Evolutionary conservation across 30 jellyfish, hydroid and myxozoan genomes (phyloP).

Genomic region (Cassiopea andromeda): DNA sequence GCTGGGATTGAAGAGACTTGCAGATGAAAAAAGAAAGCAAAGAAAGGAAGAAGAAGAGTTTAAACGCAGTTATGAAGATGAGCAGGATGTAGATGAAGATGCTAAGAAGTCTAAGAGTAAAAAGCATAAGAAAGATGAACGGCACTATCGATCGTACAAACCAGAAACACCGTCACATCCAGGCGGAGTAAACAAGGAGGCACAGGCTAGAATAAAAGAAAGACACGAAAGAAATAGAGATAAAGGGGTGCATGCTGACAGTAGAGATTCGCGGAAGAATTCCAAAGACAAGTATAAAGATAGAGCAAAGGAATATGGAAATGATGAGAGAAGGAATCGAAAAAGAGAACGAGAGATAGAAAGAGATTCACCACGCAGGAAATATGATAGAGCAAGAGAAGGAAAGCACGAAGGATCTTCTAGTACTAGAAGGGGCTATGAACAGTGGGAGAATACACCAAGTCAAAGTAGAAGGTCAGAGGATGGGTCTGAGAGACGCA

Average conservation of each 20-base stretch:
- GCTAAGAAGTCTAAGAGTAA: background rate
- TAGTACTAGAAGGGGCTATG: slow-evolving; percentile 73
- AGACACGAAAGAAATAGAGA: slow-evolving; percentile 84
- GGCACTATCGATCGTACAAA: slow-evolving; percentile 77
- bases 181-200: slow-evolving; percentile 93
- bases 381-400: slow-evolving; percentile 37
- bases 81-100: slow-evolving; percentile 15
- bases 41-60: slow-evolving; percentile 34
- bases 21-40: slow-evolving; percentile 81
- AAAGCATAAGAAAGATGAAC: slow-evolving; percentile 12
- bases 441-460: slow-evolving; percentile 99
- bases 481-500: slow-evolving; percentile 53
- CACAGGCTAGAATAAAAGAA: slow-evolving; percentile 63
- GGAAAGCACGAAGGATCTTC: slow-evolving; percentile 21
- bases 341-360: slow-evolving; percentile 2
- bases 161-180: slow-evolving; percentile 99
- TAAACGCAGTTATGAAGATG: slow-evolving; percentile 11
- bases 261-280: slow-evolving; percentile 37
- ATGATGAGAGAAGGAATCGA: slow-evolving; percentile 41
- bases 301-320: slow-evolving; percentile 1
- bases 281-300: slow-evolving; percentile 19
- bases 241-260: slow-evolving; percentile 72
- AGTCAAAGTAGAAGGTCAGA: slow-evolving; percentile 72
- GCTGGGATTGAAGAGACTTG: slow-evolving; percentile 88
- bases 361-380: background rate